These are phyloP conservation scores for Tachina grossa DNA, from an alignment of 2,888 invertebrate genomes.

Conservation along the genomic window DNA sequence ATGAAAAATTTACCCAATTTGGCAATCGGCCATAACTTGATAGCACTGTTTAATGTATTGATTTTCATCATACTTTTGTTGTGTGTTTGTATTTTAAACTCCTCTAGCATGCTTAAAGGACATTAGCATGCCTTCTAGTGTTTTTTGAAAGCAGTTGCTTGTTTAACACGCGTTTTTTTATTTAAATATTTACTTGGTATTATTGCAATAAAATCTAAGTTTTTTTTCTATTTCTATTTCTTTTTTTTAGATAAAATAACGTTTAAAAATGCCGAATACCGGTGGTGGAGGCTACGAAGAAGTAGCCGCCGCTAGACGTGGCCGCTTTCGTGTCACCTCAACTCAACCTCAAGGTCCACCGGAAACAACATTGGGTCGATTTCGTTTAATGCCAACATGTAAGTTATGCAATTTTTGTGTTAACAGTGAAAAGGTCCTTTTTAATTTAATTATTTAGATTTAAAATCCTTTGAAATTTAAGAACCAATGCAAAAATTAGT, in stretches of 20 bases:
- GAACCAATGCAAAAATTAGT: too few species aligned
- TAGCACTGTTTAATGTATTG: background rate
- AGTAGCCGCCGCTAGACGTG: conserved; percentile 81
- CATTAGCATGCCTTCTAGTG: conserved; percentile 51
- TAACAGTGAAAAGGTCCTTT: background rate
- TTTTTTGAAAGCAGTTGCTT: conserved; percentile 39
- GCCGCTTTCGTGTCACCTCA: conserved; percentile 85
- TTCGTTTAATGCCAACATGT: conserved; percentile 83
- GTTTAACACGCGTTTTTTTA: background rate
- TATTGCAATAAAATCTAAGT: background rate
- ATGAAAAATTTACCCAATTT: background rate
- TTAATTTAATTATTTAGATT: too few species aligned
- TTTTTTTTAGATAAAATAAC: conserved; percentile 67
- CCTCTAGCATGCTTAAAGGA: conserved; percentile 59
- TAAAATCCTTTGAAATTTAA: too few species aligned
- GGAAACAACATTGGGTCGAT: conserved; percentile 82
- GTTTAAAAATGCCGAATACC: conserved; percentile 74
- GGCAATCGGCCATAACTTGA: background rate
- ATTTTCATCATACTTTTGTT: background rate
- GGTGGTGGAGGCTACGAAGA: conserved; percentile 80
- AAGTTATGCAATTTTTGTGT: conserved; percentile 71
- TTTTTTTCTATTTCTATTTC: conserved; percentile 6
- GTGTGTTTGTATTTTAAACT: conserved; percentile 1
- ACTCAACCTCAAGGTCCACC: conserved; percentile 80
- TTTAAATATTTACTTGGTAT: background rate